Conservation (phyloP, 2,888 invertebrate species). For the Entomobrya proxima region DNA sequence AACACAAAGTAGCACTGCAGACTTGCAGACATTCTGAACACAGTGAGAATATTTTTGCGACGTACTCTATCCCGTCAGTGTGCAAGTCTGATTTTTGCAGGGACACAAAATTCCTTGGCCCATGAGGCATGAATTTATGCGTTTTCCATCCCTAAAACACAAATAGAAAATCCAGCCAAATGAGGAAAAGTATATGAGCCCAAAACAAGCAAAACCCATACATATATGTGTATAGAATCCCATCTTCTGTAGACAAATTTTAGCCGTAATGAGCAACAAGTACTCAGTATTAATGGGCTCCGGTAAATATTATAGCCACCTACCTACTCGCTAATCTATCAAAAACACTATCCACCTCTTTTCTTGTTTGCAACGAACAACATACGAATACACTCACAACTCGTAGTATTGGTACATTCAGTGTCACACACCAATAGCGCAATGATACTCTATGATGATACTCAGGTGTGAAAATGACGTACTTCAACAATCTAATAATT, state of each 20-base stretch:
- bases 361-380: constrained; percentile 24
- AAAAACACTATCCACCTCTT: constrained; percentile 39
- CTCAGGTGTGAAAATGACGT: background rate
- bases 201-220: constrained; percentile 42
- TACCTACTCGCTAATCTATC: constrained; percentile 49
- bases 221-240: constrained; percentile 22
- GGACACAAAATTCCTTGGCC: constrained; percentile 62
- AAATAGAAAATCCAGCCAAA: constrained; percentile 53
- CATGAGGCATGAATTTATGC: constrained; percentile 56
- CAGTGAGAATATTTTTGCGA: constrained; percentile 40
- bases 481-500: background rate
- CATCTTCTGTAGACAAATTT: constrained; percentile 53
- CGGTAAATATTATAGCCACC: constrained; percentile 53
- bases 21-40: background rate
- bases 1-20: no score
- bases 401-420: background rate
- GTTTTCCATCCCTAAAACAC: constrained; percentile 42
- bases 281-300: constrained; percentile 60
- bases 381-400: background rate
- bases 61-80: constrained; percentile 46
- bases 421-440: background rate
- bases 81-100: constrained; percentile 66
- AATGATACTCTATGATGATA: background rate
- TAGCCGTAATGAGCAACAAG: constrained; percentile 66
- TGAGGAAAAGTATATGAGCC: constrained; percentile 32